Evolutionary conservation across 2,888 invertebrate species (phyloP).

Genomic region (Pantelozetes paolii): DNA sequence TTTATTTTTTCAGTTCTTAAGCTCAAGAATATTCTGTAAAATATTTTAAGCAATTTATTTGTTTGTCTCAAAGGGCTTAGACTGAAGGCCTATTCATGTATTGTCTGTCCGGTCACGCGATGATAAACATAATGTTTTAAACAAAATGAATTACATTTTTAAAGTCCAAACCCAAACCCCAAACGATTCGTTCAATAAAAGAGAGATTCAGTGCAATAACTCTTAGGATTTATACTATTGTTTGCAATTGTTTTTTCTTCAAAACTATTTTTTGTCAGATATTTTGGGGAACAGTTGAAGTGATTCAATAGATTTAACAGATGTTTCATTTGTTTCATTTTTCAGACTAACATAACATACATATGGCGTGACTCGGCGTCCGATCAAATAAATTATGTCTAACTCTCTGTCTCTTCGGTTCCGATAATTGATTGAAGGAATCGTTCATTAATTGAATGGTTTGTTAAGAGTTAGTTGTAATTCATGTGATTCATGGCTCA

Average conservation of each 20-base stretch:
- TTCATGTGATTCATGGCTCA: no score
- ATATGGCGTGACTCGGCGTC: conserved; percentile 11
- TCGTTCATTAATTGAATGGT: not conserved
- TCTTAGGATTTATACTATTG: not conserved
- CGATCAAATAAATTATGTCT: not conserved
- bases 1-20: no score
- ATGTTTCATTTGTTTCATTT: not conserved
- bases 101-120: not conserved
- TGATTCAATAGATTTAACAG: not conserved
- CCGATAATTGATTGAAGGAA: not conserved
- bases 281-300: not conserved
- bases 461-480: not conserved
- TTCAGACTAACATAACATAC: not conserved
- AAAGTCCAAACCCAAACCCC: not conserved
- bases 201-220: not conserved
- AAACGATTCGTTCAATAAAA: not conserved
- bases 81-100: not conserved
- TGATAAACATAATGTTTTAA: not conserved
- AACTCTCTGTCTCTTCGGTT: not conserved
- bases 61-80: not conserved
- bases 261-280: no score
- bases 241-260: not conserved
- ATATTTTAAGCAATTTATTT: not conserved
- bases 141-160: not conserved
- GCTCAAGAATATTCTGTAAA: no score